Evolutionary conservation across 2,888 invertebrate genomes (phyloP).

Genomic region (Euplagia quadripunctaria): DNA sequence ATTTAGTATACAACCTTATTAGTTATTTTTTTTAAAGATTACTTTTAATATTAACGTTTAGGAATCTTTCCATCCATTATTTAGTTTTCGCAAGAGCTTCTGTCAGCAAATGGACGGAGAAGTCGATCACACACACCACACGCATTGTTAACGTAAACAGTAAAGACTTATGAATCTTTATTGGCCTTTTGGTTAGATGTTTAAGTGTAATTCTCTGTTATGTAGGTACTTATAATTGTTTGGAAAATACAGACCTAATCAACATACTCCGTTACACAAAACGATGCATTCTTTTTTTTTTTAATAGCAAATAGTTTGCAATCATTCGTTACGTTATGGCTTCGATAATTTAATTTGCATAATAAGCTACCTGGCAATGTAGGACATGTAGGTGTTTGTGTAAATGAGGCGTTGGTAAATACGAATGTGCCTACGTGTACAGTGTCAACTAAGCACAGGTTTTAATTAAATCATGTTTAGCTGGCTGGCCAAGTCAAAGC

Average conservation of each 20-base stretch:
- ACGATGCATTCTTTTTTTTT: background rate
- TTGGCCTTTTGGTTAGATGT: accelerated
- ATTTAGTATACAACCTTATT: background rate
- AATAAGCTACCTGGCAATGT: slow-evolving; percentile 1
- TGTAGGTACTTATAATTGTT: background rate
- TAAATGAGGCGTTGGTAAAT: background rate
- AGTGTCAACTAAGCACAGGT: background rate
- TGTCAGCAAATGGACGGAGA: no score
- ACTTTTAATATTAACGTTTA: background rate
- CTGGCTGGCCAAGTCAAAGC: background rate
- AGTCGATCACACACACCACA: no score
- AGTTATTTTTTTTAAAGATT: background rate
- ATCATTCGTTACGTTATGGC: slow-evolving; percentile 15
- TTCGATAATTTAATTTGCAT: slow-evolving; percentile 22
- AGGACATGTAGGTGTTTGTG: slow-evolving; percentile 8
- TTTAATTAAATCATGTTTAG: background rate
- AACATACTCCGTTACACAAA: background rate
- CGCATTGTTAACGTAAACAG: background rate
- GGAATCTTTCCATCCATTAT: background rate
- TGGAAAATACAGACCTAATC: background rate
- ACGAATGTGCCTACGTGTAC: background rate
- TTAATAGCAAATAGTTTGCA: slow-evolving; percentile 5
- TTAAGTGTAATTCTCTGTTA: background rate
- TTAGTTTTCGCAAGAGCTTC: no score
- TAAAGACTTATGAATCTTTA: background rate